Conservation (phyloP, 2,113 vertebrate genomes). For the Corydoras maculifer region DNA sequence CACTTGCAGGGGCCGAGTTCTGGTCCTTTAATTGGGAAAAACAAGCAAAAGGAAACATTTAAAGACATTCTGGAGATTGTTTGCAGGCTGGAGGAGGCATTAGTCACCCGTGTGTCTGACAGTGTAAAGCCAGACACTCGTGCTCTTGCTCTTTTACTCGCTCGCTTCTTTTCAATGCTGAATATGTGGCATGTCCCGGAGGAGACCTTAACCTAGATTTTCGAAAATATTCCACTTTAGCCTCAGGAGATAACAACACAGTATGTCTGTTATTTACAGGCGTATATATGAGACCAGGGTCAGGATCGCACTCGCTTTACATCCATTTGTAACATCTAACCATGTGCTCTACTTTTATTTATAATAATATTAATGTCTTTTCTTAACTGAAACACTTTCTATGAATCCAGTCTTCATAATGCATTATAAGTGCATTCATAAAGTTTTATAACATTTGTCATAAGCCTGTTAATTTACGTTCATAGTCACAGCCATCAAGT, state of each 20-base stretch:
- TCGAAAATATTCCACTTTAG: constrained; percentile 33
- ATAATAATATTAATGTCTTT: neutral
- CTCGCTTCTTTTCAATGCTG: constrained; percentile 19
- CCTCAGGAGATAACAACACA: constrained; percentile 31
- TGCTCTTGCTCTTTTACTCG: constrained; percentile 13
- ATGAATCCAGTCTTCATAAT: no score
- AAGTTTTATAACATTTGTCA: no score
- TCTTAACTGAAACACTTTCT: no score
- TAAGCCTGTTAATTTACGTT: no score
- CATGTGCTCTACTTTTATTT: constrained; percentile 9
- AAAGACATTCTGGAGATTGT: constrained; percentile 10
- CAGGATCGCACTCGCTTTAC: neutral
- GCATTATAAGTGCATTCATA: no score
- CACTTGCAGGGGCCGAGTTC: neutral
- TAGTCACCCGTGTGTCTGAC: constrained; percentile 25
- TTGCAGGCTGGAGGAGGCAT: constrained; percentile 15
- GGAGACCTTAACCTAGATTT: constrained; percentile 51
- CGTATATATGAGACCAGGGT: neutral
- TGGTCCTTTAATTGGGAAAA: constrained; percentile 5
- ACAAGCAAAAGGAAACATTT: constrained; percentile 6
- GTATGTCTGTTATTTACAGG: constrained; percentile 32
- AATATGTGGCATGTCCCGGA: constrained; percentile 50
- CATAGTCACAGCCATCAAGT: no score
- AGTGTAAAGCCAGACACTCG: constrained; percentile 27
- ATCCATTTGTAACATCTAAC: neutral